phyloP scores from a whole-genome alignment of 2,888 invertebrate genomes.

The Alcis repandata region DNA sequence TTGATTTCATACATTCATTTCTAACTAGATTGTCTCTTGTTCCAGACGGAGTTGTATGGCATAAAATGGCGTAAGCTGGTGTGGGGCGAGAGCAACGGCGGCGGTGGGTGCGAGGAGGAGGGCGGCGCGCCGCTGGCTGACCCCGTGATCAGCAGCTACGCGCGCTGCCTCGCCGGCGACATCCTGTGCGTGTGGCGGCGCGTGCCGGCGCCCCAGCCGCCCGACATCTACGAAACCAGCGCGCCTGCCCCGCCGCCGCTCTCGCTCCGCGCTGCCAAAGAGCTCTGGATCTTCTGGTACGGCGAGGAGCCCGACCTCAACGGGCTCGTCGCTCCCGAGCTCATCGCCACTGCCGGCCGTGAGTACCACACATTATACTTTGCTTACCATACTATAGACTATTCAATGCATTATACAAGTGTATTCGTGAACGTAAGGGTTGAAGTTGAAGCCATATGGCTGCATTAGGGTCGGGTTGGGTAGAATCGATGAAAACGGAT shows the following conservation, averaged over 20 bases:
- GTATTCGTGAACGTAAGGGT: not conserved
- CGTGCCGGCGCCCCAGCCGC: slow-evolving; percentile 87
- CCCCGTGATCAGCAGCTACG: slow-evolving; percentile 96
- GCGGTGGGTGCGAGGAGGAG: slow-evolving; percentile 78
- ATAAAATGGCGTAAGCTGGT: slow-evolving; percentile 99
- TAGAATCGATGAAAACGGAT: too few relatives aligned
- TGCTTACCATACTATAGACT: not conserved
- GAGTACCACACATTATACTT: slow-evolving; percentile 73
- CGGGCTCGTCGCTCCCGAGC: slow-evolving; percentile 93
- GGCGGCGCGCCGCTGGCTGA: slow-evolving; percentile 92
- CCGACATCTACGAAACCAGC: slow-evolving; percentile 83
- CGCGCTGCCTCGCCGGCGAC: slow-evolving; percentile 96
- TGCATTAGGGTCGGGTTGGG: not conserved
- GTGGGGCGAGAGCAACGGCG: slow-evolving; percentile 89
- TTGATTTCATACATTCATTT: not conserved
- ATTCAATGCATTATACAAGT: not conserved
- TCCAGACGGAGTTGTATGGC: slow-evolving; percentile 99
- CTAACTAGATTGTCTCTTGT: slow-evolving; percentile 52
- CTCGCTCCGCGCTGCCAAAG: slow-evolving; percentile 95
- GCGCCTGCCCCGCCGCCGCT: slow-evolving; percentile 89
- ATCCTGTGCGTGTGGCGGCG: slow-evolving; percentile 99
- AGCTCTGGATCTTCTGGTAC: slow-evolving; percentile 99
- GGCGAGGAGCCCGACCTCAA: slow-evolving; percentile 97
- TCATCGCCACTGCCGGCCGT: slow-evolving; percentile 94
- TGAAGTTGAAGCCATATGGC: not conserved